Evolutionary conservation across 2,888 invertebrate genomes (phyloP).

Genomic region (Caenorhabditis japonica): DNA sequence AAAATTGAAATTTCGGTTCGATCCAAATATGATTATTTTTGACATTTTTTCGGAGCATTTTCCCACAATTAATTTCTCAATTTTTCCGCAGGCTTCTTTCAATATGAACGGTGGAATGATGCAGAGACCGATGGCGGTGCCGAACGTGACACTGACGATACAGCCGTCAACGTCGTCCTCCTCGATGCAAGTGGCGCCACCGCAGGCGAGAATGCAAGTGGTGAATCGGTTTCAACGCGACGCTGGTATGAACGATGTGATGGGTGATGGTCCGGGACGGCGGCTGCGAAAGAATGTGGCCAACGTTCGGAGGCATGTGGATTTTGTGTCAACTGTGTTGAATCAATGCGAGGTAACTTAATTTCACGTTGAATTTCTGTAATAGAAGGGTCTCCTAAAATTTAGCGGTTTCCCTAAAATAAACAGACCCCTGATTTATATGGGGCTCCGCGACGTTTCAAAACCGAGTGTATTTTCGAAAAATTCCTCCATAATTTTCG

Average conservation of each 20-base stretch:
- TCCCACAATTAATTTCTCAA: neutral
- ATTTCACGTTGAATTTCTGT: too few species aligned
- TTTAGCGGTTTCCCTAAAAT: too few species aligned
- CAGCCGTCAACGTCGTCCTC: conserved; percentile 48
- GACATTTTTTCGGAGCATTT: too few species aligned
- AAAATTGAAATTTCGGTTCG: too few species aligned
- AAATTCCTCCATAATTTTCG: too few species aligned
- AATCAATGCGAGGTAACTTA: conserved; percentile 70
- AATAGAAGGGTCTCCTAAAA: too few species aligned
- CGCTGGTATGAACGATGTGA: conserved; percentile 31
- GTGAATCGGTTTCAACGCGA: conserved; percentile 28
- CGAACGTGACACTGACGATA: conserved; percentile 52
- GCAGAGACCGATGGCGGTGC: conserved; percentile 3
- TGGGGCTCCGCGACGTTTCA: too few species aligned
- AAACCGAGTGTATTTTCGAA: too few species aligned
- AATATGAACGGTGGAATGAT: conserved; percentile 36
- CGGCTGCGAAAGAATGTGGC: conserved; percentile 76
- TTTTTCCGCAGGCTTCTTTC: conserved; percentile 30
- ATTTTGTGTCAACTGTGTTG: conserved; percentile 74
- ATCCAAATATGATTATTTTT: too few species aligned
- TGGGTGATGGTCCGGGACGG: conserved; percentile 72
- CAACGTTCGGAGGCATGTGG: conserved; percentile 75
- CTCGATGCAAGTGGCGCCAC: conserved; percentile 1
- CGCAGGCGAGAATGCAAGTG: neutral
- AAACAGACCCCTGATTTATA: too few species aligned